phyloP scores from a whole-genome alignment of 2,888 invertebrate species.

The Nowickia ferox region DNA sequence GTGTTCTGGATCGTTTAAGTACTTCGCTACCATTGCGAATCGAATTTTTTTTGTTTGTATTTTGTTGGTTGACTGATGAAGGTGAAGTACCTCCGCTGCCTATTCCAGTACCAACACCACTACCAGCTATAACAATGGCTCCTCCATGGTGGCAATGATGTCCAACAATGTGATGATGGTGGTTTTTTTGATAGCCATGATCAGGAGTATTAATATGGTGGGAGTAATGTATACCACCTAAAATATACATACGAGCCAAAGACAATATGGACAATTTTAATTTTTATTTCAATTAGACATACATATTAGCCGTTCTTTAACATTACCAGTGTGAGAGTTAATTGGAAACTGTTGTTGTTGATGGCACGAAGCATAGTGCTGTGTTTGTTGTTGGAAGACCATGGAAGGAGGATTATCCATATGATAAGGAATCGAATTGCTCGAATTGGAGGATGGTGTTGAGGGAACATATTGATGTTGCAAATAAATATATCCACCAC shows the following conservation, averaged over 20 bases:
- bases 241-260: not conserved
- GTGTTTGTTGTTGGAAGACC: constrained; percentile 73
- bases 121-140: constrained; percentile 82
- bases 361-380: constrained; percentile 82
- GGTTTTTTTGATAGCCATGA: constrained; percentile 71
- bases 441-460: constrained; percentile 73
- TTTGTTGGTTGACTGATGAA: constrained; percentile 81
- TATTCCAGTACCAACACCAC: constrained; percentile 79
- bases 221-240: constrained; percentile 75
- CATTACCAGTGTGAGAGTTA: constrained; percentile 66
- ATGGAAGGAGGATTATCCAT: constrained; percentile 73
- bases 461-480: constrained; percentile 82
- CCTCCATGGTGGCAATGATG: constrained; percentile 80
- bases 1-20: constrained; percentile 87
- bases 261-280: not conserved
- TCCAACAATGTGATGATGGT: constrained; percentile 77
- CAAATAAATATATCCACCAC: constrained; percentile 81
- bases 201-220: constrained; percentile 75
- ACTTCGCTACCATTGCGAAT: constrained; percentile 87
- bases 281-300: not conserved
- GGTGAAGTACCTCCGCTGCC: constrained; percentile 74
- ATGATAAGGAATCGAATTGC: constrained; percentile 75
- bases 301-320: not conserved
- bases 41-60: constrained; percentile 87
- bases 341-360: constrained; percentile 76